Base-by-base conservation (phyloP, 2,888 invertebrate genomes). In the Epistrophe eligans region DNA sequence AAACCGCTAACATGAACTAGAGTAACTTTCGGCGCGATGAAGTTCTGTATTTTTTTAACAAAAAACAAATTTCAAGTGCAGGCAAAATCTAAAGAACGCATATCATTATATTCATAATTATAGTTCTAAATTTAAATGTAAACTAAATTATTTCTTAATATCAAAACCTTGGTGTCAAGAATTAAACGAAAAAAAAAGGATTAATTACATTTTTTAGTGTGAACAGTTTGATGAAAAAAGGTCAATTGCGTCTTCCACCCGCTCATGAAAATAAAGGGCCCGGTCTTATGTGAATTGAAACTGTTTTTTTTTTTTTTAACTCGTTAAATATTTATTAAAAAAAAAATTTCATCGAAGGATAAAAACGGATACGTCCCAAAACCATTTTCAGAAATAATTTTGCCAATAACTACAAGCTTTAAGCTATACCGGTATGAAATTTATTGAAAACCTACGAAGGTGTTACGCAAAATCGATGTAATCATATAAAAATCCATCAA, bases 401-500 rank as follows among this genome's bases (percentile, higher is more conserved):
- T 38, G 70, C 48, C 64, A 57, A n/a, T 13, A 52, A 40, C 58
- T 48, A 15, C 8, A 55, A 15, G 7, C 3, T 15, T 52, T 28
- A 24, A 28, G 13, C 28, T 10, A 24, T 24, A 55, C 55, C 28
- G 55, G 55, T 55, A 55, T 60, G 66, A 24, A 72, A 48, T 66
- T 40, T 24, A 64, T 38, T 48, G 5, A 15, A 48, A 17, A 32
- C 9, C 48, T 28, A 2, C n/a, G 3, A 19, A 17, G 38, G n/a
- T 52, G 74, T 76, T 71, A 84, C 24, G 73, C 60, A 77, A 81
- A 84, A 45, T 77, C 58, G 43, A 82, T 85, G 77, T 72, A 50
- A 57, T 24, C 50, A 50, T 48, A 40, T 13, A 45, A 58, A 73
- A 73, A 67, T 77, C 62, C 43, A 50, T 70, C 43, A 70, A 81